Conservation (phyloP, 2,113 vertebrate genomes). For the Carettochelys insculpta region DNA sequence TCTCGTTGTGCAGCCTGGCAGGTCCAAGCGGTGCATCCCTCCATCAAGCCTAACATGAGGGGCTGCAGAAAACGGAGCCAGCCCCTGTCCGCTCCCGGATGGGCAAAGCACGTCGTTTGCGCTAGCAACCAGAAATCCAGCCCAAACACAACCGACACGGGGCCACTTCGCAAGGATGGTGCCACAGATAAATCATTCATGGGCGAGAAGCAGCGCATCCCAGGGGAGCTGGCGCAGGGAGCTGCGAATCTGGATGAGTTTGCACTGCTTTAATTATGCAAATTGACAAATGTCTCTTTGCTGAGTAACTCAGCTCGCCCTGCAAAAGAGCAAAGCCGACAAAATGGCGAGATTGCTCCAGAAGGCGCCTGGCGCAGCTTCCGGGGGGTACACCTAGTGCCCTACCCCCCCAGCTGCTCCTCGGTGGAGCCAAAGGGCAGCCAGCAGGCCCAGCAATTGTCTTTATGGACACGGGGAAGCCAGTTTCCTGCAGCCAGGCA, state of each 20-base stretch:
- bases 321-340: constrained; percentile 57
- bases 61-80: not conserved
- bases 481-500: not conserved
- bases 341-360: constrained; percentile 42
- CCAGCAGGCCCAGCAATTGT: not conserved
- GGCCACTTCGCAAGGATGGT: not conserved
- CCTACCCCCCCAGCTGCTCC: not conserved
- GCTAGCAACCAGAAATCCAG: not conserved
- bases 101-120: fast-evolving
- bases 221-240: constrained; percentile 55
- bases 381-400: not conserved
- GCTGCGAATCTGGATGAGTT: constrained; percentile 65
- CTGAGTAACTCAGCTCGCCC: constrained; percentile 53
- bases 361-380: not conserved
- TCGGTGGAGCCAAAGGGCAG: not conserved
- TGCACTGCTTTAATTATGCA: constrained; percentile 73
- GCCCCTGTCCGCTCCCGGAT: not conserved
- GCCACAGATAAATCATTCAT: constrained; percentile 61
- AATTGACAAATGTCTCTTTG: constrained; percentile 70
- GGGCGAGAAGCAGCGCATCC: constrained; percentile 45
- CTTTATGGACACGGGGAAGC: not conserved
- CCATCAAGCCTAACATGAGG: too few species aligned
- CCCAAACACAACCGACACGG: constrained; percentile 37
- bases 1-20: fast-evolving
- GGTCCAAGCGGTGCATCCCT: too few species aligned